phyloP scores from a whole-genome alignment of 2,797 vertebrate genomes.

The Hypotaenidia okinawae region DNA sequence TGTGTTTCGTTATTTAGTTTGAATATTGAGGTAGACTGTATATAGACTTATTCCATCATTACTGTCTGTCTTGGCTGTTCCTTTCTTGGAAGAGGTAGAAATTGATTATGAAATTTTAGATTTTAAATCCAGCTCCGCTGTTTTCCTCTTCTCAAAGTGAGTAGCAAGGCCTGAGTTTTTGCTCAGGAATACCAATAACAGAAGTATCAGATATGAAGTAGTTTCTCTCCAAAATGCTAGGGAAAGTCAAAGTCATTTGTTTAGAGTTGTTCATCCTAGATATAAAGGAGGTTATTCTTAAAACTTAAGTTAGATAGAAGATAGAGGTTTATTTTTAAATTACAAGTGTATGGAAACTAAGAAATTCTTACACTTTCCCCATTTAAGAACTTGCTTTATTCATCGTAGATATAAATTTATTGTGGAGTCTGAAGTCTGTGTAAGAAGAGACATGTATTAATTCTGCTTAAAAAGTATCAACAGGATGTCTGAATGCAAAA shows the following conservation, averaged over 20 bases:
- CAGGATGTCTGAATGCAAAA: background rate
- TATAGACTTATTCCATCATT: background rate
- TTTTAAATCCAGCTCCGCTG: background rate
- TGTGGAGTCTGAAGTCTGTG: background rate
- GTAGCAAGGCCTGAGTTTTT: background rate
- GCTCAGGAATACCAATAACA: background rate
- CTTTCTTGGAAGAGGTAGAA: background rate
- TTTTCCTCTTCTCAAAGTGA: background rate
- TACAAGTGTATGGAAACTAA: background rate
- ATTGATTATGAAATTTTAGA: background rate
- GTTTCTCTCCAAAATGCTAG: background rate
- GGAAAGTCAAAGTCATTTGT: background rate
- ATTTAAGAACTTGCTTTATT: background rate
- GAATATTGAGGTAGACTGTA: background rate
- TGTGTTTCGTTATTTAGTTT: background rate
- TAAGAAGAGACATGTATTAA: background rate
- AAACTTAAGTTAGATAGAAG: background rate
- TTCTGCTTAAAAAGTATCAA: background rate
- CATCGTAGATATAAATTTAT: background rate
- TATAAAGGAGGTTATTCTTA: background rate
- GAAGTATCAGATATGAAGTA: background rate
- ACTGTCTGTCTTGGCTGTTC: background rate
- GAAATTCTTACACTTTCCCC: background rate
- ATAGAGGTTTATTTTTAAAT: background rate
- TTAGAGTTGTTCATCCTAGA: background rate